These are phyloP conservation scores for Caenorhabditis briggsae DNA, from an alignment of 1,140 invertebrate genomes.

Conservation along the genomic window DNA sequence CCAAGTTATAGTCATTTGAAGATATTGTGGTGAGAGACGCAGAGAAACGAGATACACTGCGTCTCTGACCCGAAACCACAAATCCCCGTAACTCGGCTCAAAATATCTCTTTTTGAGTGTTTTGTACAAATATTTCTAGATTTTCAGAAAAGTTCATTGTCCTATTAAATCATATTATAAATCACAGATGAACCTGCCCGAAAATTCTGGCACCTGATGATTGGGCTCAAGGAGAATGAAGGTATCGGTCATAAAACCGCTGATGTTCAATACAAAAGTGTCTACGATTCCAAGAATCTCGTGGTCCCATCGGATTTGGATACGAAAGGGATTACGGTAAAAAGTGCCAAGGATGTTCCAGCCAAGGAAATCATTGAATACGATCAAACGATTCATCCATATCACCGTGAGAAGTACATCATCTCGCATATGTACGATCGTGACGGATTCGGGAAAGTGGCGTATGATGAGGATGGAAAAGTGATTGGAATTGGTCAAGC, in stretches of 20 bases:
- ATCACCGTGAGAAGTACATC: constrained; percentile 26
- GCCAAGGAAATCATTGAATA: constrained; percentile 1
- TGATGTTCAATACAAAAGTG: not conserved
- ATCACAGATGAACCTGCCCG: not conserved
- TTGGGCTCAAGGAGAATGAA: not conserved
- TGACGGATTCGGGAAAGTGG: constrained; percentile 7
- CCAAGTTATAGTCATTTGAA: too few relatives aligned
- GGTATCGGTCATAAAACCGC: not conserved
- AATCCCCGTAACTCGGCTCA: too few relatives aligned
- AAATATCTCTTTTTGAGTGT: too few relatives aligned
- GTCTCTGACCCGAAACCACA: too few relatives aligned
- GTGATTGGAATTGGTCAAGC: constrained; percentile 12
- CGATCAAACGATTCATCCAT: constrained; percentile 32
- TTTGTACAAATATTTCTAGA: too few relatives aligned
- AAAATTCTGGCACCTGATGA: not conserved
- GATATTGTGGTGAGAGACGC: too few relatives aligned
- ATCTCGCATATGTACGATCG: constrained; percentile 21
- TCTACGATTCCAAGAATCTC: not conserved
- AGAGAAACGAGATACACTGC: too few relatives aligned
- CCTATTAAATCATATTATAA: not conserved
- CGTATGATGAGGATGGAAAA: constrained; percentile 26
- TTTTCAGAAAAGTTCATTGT: not conserved
- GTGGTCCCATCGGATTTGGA: not conserved
- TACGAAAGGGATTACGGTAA: not conserved
- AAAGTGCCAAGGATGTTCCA: constrained; percentile 2